Percentiles rank a stretch among this genome's conserved stretches.
These are phyloP conservation scores for Pholis gunnellus DNA, from an alignment of 2,113 vertebrate genomes.

Conservation along the genomic window DNA sequence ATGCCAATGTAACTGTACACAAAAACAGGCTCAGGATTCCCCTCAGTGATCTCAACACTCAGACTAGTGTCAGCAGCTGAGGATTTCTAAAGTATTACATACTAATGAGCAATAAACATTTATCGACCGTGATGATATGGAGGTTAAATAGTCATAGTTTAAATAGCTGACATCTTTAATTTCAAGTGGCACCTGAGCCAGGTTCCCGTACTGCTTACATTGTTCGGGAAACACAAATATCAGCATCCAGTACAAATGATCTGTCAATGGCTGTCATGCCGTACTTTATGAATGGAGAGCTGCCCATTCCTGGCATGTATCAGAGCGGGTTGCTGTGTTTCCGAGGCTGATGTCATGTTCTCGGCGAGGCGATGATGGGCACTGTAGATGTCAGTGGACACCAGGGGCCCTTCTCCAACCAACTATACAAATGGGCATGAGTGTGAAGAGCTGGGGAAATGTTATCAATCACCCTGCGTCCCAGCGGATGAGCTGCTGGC, in stretches of 20 bases:
- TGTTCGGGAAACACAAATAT: conserved; percentile 53
- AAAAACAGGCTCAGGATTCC: conserved; percentile 70
- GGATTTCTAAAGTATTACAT: conserved; percentile 62
- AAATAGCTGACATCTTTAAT: conserved; percentile 45
- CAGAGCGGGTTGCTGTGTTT: conserved; percentile 33
- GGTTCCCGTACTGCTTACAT: conserved; percentile 31
- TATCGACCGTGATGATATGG: conserved; percentile 50
- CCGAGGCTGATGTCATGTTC: conserved; percentile 61
- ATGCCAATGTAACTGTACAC: conserved; percentile 65
- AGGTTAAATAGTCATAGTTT: conserved; percentile 41
- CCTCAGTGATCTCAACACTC: conserved; percentile 46
- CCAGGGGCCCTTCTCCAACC: conserved; percentile 67
- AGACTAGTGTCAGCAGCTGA: conserved; percentile 36
- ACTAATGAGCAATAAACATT: conserved; percentile 70
- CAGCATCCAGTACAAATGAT: conserved; percentile 29
- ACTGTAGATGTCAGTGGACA: conserved; percentile 62
- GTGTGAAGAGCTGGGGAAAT: conserved; percentile 71
- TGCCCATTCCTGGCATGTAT: conserved; percentile 42
- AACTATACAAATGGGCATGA: conserved; percentile 75
- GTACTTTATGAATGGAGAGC: conserved; percentile 65
- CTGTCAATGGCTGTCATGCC: conserved; percentile 60
- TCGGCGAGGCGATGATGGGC: conserved; percentile 46
- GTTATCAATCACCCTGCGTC: conserved; percentile 78
- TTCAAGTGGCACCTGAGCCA: conserved; percentile 40
- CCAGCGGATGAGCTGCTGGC: conserved; percentile 61